Base-by-base conservation (phyloP, 1,140 invertebrate species). In the Cardiocondyla obscurior region DNA sequence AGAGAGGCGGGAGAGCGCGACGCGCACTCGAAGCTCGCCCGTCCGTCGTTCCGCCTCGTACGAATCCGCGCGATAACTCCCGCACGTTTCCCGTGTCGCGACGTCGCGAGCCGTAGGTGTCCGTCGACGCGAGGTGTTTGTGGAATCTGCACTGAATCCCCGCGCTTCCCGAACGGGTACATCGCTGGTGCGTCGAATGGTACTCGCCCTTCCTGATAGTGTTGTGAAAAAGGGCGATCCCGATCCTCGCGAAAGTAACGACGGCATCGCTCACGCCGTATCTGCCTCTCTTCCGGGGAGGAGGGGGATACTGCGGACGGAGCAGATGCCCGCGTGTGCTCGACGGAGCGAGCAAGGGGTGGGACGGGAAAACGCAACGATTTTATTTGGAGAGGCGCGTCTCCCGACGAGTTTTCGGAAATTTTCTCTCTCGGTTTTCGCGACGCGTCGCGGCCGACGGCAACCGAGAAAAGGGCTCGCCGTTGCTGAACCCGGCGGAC, bases 1-100 rank as follows among this genome's bases (percentile, higher is more conserved):
- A 82, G 90, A 83, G 86, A 85, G 83, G 69, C 79, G 83, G 85
- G 83, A 85, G 74, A 79, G 46, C 60, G 16, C 30, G 36, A 44
- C 70, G 82, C 53, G 82, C 86, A 84, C 72, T 88, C 83, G 72
- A 77, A 49, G 79, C 81, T 82, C 85, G 83, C 62, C 53, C 70
- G 82, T 60, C 67, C 44, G 60, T 65, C 58, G 83, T 81, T 55
- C 62, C 70, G 84, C 30, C 46, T 73, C 84, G 64, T 30, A 25
- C 46, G 51, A n/a, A n/a, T n/a, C 28, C 22, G 44, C 55, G 65
- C 73, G 5, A 19, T 19, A 72, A 42, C 64, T 25, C 33, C n/a
- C 6, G 19, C 36, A 19, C 30, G 22, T 51, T 10, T 12, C 14
- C 44, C 19, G 36, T 33, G 3, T 3, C 25, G 36, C 51, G 16